Evolutionary conservation across 2,888 invertebrate species (phyloP), one percentile per base, ranked within the genome.

Genomic region (Dicyrtomina minuta): DNA sequence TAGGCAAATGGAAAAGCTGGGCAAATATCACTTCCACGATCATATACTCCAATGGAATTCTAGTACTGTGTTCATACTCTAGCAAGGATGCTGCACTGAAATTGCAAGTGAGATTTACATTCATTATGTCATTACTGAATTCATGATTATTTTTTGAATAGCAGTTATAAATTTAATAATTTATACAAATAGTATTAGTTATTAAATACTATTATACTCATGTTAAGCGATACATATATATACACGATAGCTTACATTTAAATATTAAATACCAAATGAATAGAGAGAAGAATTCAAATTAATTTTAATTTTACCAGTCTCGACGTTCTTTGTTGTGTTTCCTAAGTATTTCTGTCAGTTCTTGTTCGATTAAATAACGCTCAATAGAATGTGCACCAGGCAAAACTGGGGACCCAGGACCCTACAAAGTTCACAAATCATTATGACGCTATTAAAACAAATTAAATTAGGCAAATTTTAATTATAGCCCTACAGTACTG

Each of bases 311-410:
- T 77, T 81, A 88, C 88, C 98, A 98, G 81, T 95, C 94, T 82
- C 97, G 97, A 64, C 98, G 86, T 81, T 98, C 97, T 39, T 88
- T 82, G 79, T 90, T 89, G 82, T 92, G 89, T 74, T 92, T 90
- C 81, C 94, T 90, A 74, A 99, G 87, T 44, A 98, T 96, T 79
- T 95, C 93, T 80, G 92, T 90, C 41, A 99, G 85, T 81, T 99
- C 97, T 82, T 98, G 97, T 81, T 99, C 99, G 79, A 99, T 96
- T 1, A 99, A 86, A 83, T 96, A 98, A 71, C 99, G 86, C 82
- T 99, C 99, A 73, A 99, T 96, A 0, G 98, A 93, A 83, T 98
- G 96, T 22, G 93, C 92, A 43, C 96, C 97, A 0, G 99, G 99
- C 66, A 99, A 83, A 55, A 84, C 81, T 6, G 83, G 83, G 83